Base-by-base conservation (phyloP, 2,888 invertebrate genomes). In the Rhodophaea formosa region DNA sequence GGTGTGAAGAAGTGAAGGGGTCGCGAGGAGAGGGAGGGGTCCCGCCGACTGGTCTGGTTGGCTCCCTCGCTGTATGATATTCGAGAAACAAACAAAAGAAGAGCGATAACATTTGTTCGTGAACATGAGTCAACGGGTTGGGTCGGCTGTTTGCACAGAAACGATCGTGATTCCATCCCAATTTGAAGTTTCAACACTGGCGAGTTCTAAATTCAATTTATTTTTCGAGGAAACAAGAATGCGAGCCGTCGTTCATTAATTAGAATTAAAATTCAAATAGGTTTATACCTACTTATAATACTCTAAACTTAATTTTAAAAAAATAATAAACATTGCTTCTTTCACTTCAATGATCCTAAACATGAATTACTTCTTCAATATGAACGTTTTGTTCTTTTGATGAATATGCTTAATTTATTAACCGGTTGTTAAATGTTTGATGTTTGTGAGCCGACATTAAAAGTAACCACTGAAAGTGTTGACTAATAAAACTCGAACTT, bases 81-180 rank as follows among this genome's bases (percentile, higher is more conserved):
- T 84, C 75, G 79, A 86, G 84, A 83, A 87, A 88, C 86, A 89
- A 89, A 90, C 88, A 88, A 87, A 88, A 85, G 84, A 82, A 83
- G 88, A 88, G 80, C 82, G 86, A 86, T 85, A 88, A 86, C 89
- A 86, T 87, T 89, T 88, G 89, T 87, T 86, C 84, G 82, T 77
- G 79, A 79, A 80, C 77, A 75, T 86, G 85, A 87, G 82, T 86
- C 87, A 86, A 84, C 82, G 79, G 77, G 78, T 76, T 77, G 77
- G 77, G 75, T 71, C 51, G 51, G 65, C 64, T 76, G 73, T 75
- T 75, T 74, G 75, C 68, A 63, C 61, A 64, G 69, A 72, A 76
- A 69, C 72, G 72, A 73, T 70, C 67, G 68, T 71, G 68, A 72
- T 72, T 72, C 72, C 71, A 64, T 79, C 74, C 73, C 74, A 75